Evolutionary conservation across 2,888 invertebrate species (phyloP).

Genomic region (Hartigia nigra): DNA sequence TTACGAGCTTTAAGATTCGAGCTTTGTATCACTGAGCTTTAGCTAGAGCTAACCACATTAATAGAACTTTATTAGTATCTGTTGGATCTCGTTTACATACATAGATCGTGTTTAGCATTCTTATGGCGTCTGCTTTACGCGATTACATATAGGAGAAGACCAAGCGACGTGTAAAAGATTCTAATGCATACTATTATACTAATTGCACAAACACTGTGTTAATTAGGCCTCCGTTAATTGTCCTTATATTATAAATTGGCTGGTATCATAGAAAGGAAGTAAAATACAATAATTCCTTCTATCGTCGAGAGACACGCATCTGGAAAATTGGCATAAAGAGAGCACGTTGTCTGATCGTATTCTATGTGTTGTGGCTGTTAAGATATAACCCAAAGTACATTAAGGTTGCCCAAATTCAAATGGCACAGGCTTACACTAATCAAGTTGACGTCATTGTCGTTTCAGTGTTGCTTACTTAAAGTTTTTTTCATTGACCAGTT

Average conservation of each 20-base stretch:
- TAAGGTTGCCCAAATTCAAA: background rate
- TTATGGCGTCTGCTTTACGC: background rate
- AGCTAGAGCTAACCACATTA: slow-evolving; percentile 20
- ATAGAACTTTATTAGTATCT: slow-evolving; percentile 9
- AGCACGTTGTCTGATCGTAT: slow-evolving; percentile 33
- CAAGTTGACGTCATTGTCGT: slow-evolving; percentile 15
- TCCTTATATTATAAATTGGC: background rate
- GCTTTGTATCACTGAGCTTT: slow-evolving; percentile 29
- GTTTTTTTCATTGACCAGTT: slow-evolving; percentile 16
- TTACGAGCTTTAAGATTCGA: slow-evolving; percentile 28
- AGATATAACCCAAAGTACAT: background rate
- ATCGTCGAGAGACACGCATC: slow-evolving; percentile 18
- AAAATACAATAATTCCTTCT: slow-evolving; percentile 20
- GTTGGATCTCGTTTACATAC: background rate
- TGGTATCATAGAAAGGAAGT: background rate
- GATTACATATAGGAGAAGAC: background rate
- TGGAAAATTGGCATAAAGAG: background rate
- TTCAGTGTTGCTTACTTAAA: slow-evolving; percentile 32
- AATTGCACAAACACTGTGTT: background rate
- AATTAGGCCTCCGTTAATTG: background rate
- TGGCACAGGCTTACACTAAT: background rate
- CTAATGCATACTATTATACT: background rate
- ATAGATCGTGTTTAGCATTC: background rate
- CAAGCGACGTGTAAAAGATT: background rate
- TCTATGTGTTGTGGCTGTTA: slow-evolving; percentile 5